Evolutionary conservation across 2,113 vertebrate species (phyloP), one percentile per base, ranked within the genome.

Genomic region (Odontesthes bonariensis): DNA sequence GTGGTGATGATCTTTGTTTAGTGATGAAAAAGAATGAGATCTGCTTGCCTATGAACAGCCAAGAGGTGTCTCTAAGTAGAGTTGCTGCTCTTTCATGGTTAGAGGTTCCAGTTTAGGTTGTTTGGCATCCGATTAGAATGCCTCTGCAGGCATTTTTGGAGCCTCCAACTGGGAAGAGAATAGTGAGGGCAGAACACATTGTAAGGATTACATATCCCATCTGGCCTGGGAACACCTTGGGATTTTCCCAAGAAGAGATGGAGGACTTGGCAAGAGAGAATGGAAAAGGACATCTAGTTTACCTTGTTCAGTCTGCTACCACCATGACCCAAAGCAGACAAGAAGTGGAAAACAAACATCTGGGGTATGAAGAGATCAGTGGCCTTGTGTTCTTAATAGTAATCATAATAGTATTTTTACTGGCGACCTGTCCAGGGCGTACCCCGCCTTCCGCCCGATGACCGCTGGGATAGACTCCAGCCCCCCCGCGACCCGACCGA

Each of bases 191-290:
- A 67, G 56, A 52, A 66, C 44, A 73, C 3, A 17, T 14, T 63
- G 52, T 52, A 42, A 49, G 49, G 63, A 73, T 73, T 51, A 69
- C 35, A 70, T 63, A n/a, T 54, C 62, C 42, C 23, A 69, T 78
- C 60, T 75, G 65, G 51, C 19, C 14, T 4, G 23, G 42, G 47
- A 33, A 64, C 13, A 3, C 59, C 40, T 22, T 55, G 44, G 59
- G 54, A 53, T 60, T 85, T 63, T 56, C 51, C 49, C 44, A 13
- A 42, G n/a, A 73, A 61, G 40, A 68, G 23, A 60, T 70, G 12
- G 32, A 58, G 65, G 60, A 54, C 49, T 76, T 69, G 62, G 57
- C 69, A 19, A 8, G 31, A 49, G n/a, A 68, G 32, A 46, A 56
- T 35, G 46, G 27, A 56, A 61, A 59, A 23, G 38, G 58, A 63